A percentile compares a stretch with the other conserved stretches of the same genome.
phyloP scores from a whole-genome alignment of 2,888 invertebrate species.

The Drosophila stalkeri region DNA sequence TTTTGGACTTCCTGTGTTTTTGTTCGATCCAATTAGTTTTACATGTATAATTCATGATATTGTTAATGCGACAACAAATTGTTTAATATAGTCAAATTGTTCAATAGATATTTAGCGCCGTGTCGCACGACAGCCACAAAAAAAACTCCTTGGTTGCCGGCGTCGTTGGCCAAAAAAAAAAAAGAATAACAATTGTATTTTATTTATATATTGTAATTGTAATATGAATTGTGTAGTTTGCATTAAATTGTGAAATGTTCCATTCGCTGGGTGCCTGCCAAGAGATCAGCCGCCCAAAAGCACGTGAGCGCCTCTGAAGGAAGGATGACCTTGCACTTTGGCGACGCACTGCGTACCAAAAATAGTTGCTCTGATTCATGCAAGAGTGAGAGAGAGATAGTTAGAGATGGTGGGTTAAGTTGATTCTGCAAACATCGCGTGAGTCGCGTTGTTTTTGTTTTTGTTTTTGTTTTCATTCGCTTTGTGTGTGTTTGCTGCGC shows the following conservation, averaged over 20 bases:
- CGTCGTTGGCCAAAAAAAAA: constrained; percentile 40
- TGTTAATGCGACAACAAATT: constrained; percentile 52
- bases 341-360: constrained; percentile 43
- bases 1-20: constrained; percentile 2
- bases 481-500: constrained; percentile 32
- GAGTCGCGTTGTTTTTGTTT: constrained; percentile 26
- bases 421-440: not conserved
- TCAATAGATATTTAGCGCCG: constrained; percentile 39
- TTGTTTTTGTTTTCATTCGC: constrained; percentile 31
- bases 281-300: not conserved
- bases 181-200: constrained; percentile 24
- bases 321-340: constrained; percentile 50
- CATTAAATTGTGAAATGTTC: constrained; percentile 51
- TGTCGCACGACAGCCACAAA: constrained; percentile 6
- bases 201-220: constrained; percentile 1
- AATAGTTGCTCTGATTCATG: constrained; percentile 50
- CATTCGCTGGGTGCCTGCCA: constrained; percentile 17
- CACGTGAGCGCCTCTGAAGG: constrained; percentile 38
- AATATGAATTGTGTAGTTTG: constrained; percentile 16
- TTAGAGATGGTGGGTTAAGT: not conserved
- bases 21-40: constrained; percentile 45
- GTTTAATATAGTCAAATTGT: constrained; percentile 68
- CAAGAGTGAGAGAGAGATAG: not conserved
- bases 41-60: constrained; percentile 45
- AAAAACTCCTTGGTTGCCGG: constrained; percentile 17